Evolutionary conservation across 2,888 invertebrate species (phyloP), one percentile per base, ranked within the genome.

Genomic region (Cryptus viduatorius): DNA sequence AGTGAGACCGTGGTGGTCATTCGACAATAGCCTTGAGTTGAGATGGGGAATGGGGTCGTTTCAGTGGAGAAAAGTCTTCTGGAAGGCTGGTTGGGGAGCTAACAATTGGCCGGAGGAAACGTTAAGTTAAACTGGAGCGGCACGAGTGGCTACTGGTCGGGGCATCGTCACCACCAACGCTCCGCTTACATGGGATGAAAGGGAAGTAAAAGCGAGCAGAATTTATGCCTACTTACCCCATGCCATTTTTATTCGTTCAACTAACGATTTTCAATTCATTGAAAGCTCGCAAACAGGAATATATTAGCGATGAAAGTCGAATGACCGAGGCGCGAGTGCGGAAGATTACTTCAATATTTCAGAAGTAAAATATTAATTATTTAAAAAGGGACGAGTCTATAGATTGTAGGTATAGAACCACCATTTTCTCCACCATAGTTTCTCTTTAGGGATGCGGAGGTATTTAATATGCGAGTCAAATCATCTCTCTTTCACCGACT

Each of bases 21-120:
- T 76, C 64, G 79, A 71, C 65, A 82, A 82, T 76, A 67, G 69
- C 50, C 42, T 65, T 19, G 61, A 31, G 75, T 76, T 16, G 37
- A 68, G 68, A 80, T 42, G 42, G 19, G 68, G 50, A 56, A 61
- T n/a, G 24, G 19, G 46, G 82, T 50, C 37, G 24, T 37, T 46
- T 42, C 24, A 8, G 50, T 59, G 16, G 64, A 42, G 77, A 71
- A 68, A 77, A 44, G 42, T 76, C 53, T 71, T 69, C 48, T 53
- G 69, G 53, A 71, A 69, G 71, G 71, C 59, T 48, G 48, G 67
- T 44, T n/a, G 48, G 16, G 64, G 68, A 19, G 61, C 76, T 68
- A 82, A 82, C 85, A 82, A 85, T 85, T 77, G 79, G 82, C 82
- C 85, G 67, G 76, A 85, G 79, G 85, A 79, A 64, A 82, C 79